Conservation (phyloP, 2,797 vertebrate species). For the Luscinia luscinia region DNA sequence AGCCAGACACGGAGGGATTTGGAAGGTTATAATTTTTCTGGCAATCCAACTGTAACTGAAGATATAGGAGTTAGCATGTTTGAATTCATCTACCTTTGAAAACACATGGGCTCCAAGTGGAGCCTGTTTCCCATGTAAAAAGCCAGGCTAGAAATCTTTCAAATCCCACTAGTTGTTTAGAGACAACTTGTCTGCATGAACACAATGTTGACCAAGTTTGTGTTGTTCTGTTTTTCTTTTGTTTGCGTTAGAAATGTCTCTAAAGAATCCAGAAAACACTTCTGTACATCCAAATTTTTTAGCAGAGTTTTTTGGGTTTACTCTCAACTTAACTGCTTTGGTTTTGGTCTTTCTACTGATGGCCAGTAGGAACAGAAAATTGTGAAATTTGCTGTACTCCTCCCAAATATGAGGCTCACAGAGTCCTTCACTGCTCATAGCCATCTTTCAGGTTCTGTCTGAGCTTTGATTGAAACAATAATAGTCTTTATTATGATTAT, state of each 20-base stretch:
- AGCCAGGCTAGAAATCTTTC: background rate
- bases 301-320: background rate
- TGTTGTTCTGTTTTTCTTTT: background rate
- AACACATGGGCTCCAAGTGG: background rate
- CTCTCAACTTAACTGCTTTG: background rate
- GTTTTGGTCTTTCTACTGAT: background rate
- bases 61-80: background rate
- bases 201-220: background rate
- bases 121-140: background rate
- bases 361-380: background rate
- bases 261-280: background rate
- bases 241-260: background rate
- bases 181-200: background rate
- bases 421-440: background rate
- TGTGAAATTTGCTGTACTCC: background rate
- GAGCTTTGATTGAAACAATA: background rate
- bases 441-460: background rate
- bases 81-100: background rate
- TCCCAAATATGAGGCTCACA: background rate
- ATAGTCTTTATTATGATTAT: background rate
- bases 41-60: background rate
- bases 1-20: background rate
- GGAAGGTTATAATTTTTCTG: background rate
- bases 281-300: background rate
- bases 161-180: background rate